Conservation (phyloP, 2,113 vertebrate genomes). For the Phodopus roborovskii region DNA sequence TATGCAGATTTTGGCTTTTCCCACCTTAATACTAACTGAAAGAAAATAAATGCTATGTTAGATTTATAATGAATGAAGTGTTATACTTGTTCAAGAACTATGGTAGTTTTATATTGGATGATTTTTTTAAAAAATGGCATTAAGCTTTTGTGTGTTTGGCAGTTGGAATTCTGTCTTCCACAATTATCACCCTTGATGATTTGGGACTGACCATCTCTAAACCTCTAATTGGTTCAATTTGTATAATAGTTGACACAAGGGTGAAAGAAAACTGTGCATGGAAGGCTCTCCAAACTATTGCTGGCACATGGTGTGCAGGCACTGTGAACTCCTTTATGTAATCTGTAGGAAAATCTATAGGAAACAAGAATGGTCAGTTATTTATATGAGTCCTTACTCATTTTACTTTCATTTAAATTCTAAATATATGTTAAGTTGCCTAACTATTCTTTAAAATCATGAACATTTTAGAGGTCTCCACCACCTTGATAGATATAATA, state of each 20-base stretch:
- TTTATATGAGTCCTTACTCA: not conserved
- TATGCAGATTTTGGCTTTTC: not conserved
- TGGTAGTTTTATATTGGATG: not conserved
- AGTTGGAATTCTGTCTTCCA: not conserved
- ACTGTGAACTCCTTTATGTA: not conserved
- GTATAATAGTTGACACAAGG: not conserved
- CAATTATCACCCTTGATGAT: not conserved
- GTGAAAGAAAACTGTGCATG: not conserved
- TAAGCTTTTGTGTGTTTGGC: not conserved
- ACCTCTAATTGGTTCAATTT: not conserved
- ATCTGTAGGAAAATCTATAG: not conserved
- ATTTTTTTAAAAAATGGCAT: not conserved
- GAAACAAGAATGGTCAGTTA: not conserved
- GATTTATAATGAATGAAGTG: not conserved
- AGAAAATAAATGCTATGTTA: not conserved
- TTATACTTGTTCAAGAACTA: not conserved
- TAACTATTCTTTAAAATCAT: not conserved
- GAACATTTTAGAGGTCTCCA: not conserved
- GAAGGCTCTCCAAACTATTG: not conserved
- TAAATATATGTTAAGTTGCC: not conserved
- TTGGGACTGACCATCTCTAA: not conserved
- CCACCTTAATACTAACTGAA: not conserved
- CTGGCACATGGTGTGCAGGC: not conserved
- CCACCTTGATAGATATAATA: not conserved
- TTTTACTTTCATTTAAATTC: conserved; percentile 9